These are phyloP conservation scores for Capreolus pygargus DNA, from an alignment of 2,113 vertebrate species.

Conservation along the genomic window DNA sequence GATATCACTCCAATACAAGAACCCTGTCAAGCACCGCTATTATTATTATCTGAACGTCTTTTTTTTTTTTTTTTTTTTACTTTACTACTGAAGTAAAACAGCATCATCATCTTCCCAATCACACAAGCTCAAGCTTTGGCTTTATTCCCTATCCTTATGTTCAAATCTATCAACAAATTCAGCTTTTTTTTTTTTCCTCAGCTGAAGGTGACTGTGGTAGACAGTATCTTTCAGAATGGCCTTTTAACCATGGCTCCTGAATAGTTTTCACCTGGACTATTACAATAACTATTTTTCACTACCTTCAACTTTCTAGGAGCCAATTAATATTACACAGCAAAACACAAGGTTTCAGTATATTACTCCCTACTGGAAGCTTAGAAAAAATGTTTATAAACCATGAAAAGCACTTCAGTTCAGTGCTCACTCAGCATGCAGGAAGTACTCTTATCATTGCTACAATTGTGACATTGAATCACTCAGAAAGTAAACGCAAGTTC, in stretches of 20 bases:
- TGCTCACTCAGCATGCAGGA: background rate
- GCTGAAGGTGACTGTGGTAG: background rate
- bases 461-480: background rate
- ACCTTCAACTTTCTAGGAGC: background rate
- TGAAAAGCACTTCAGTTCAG: background rate
- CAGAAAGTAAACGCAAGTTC: background rate
- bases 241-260: background rate
- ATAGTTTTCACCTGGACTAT: background rate
- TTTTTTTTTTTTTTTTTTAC: background rate
- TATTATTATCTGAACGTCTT: background rate
- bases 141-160: background rate
- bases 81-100: background rate
- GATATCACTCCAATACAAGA: background rate
- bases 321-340: background rate
- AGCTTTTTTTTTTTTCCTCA: background rate
- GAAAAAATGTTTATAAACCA: background rate
- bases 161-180: background rate
- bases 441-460: background rate
- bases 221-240: background rate
- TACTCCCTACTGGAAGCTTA: background rate
- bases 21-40: background rate
- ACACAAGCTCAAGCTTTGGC: background rate
- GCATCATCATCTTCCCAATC: background rate
- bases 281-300: background rate
- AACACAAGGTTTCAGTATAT: background rate